Evolutionary conservation across 2,113 vertebrate genomes (phyloP).

Genomic region (Haemorhous mexicanus): DNA sequence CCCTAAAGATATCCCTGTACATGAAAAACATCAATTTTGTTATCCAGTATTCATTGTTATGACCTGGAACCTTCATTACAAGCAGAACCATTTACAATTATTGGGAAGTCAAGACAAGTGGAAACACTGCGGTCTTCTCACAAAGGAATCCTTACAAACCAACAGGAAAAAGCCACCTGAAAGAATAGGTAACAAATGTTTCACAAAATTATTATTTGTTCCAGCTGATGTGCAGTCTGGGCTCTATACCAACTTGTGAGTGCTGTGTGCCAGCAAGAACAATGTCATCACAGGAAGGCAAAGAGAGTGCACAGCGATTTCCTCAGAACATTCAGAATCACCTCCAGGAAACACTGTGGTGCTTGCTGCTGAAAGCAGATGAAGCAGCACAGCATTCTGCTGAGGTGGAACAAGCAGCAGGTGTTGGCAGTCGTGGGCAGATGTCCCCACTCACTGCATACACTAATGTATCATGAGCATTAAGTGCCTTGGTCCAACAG

Average conservation of each 20-base stretch:
- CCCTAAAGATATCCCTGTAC: background rate
- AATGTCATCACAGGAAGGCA: background rate
- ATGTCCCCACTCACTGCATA: background rate
- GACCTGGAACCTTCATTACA: fast-evolving
- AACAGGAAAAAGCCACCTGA: background rate
- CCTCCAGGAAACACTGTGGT: background rate
- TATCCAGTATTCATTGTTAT: background rate
- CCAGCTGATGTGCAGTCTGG: background rate
- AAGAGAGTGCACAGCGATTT: background rate
- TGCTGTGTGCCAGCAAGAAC: background rate
- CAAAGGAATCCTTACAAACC: background rate
- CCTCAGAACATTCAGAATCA: background rate
- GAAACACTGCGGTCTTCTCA: background rate
- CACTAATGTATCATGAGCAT: background rate
- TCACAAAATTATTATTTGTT: background rate
- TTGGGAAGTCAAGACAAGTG: fast-evolving
- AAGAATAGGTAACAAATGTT: background rate
- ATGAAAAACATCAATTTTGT: background rate
- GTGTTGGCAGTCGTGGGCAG: background rate
- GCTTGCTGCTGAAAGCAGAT: too few species aligned
- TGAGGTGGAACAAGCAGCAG: background rate
- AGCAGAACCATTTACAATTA: background rate
- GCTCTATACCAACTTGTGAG: background rate
- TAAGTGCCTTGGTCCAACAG: background rate
- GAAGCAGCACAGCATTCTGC: background rate